Percentiles rank a stretch among this genome's conserved stretches.
Evolutionary conservation across 1,140 invertebrate species (phyloP).

Genomic region (Rhagoletis zephyria): DNA sequence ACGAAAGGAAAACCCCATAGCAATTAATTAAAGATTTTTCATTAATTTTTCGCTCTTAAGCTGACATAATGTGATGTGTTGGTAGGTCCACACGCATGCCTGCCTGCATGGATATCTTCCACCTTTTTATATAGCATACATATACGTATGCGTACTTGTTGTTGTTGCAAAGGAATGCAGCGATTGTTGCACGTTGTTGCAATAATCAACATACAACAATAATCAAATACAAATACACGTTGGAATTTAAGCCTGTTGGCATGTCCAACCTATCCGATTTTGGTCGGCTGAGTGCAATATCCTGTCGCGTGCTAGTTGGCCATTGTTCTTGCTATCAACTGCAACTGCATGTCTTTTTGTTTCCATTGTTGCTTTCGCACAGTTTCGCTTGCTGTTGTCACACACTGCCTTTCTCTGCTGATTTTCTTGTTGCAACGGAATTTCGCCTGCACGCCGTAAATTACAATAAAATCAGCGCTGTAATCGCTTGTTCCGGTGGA

Average conservation of each 20-base stretch:
- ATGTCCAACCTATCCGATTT: slow-evolving; percentile 42
- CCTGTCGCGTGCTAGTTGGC: slow-evolving; percentile 14
- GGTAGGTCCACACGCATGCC: background rate
- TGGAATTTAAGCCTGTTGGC: slow-evolving; percentile 38
- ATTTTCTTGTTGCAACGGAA: slow-evolving; percentile 33
- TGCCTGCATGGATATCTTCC: background rate
- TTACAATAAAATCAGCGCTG: slow-evolving; percentile 48
- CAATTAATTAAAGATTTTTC: slow-evolving; percentile 50
- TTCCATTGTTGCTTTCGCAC: background rate
- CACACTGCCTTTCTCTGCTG: background rate
- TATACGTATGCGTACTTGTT: background rate
- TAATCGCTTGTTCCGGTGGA: slow-evolving; percentile 50
- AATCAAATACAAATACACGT: background rate
- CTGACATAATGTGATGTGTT: slow-evolving; percentile 48
- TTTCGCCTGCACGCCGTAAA: slow-evolving; percentile 31
- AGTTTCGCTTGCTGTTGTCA: slow-evolving; percentile 7
- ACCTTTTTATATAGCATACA: no score
- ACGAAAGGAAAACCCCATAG: slow-evolving; percentile 45
- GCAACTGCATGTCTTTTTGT: background rate
- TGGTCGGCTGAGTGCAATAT: slow-evolving; percentile 46
- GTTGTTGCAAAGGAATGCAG: background rate
- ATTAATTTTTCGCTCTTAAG: slow-evolving; percentile 47
- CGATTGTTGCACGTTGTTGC: slow-evolving; percentile 18
- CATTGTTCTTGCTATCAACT: slow-evolving; percentile 25
- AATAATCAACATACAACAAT: no score